Base-by-base conservation (phyloP, 2,113 vertebrate species). In the Zosterops hypoxanthus region DNA sequence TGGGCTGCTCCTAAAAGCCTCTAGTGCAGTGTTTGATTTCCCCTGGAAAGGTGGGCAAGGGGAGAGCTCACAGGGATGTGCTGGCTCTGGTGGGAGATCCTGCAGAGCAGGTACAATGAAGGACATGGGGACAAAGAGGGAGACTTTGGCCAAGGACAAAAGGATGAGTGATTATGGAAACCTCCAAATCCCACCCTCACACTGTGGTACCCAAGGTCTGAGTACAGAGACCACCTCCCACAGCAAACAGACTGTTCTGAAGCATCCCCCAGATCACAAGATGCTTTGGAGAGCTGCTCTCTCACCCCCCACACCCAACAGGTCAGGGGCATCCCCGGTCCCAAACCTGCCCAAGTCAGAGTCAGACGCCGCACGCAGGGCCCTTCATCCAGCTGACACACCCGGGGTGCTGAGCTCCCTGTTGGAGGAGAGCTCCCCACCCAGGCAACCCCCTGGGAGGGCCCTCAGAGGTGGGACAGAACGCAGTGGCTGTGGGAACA, bases 101-200 rank as follows among this genome's bases (percentile, higher is more conserved):
- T 42, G 26, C 47, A 28, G 71, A 56, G 61, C 66, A 72, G 42
- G 31, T 8, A 29, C 1, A 1, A 34, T 3, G 44, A 20, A 50
- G 4, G 4, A 34, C 0, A 0, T 21, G 24, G 25, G 49, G 24
- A 26, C 49, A 50, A 50, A 50, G 49, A 50, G 17, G 33, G 23
- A 76, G 6, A 26, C 55, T 83, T 77, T 52, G 59, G 71, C 12
- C 60, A 53, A 70, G 57, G 8, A 22, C 36, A 25, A 8, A 36
- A 61, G n/a, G n/a, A 73, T 6, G 34, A 61, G 8, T 1, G 1
- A 42, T 57, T 83, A 9, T 29, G n/a, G 68, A 76, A 69, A 7
- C 1, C 0, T 56, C 21, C 39, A 59, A 12, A 34, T 55, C 34
- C 26, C 56, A 52, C 25, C 31, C 29, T 34, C 42, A 15, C 4